A percentile compares a stretch with the other conserved stretches of the same genome.
Evolutionary conservation across 2,797 vertebrate genomes (phyloP).

Genomic region (Allochrocebus solatus): DNA sequence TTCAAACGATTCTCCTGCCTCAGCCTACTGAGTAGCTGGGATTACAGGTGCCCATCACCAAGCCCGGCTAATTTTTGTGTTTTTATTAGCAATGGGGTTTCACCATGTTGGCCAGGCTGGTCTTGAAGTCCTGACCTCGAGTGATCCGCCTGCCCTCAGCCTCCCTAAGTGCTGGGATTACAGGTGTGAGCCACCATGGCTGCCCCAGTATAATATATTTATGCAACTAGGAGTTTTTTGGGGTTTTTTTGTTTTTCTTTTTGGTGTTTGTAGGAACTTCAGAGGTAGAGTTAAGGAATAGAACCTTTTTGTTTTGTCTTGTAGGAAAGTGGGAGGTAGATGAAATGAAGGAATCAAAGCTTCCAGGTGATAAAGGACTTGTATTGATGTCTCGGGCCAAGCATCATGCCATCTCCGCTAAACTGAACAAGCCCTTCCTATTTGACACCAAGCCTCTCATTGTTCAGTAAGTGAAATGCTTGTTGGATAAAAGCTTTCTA

Average conservation of each 20-base stretch:
- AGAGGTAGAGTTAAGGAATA: not conserved
- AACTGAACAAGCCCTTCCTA: slow-evolving; percentile 92
- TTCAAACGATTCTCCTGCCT: too few species aligned
- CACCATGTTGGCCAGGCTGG: too few species aligned
- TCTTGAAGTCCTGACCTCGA: not conserved
- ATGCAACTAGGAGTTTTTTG: not conserved
- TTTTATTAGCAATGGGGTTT: too few species aligned
- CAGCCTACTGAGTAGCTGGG: too few species aligned
- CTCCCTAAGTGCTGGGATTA: not conserved
- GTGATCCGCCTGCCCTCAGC: not conserved
- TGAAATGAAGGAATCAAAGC: slow-evolving; percentile 95
- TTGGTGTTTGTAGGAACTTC: not conserved
- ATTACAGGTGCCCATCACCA: too few species aligned
- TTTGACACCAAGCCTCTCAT: slow-evolving; percentile 95
- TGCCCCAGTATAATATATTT: not conserved
- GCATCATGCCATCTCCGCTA: slow-evolving; percentile 95
- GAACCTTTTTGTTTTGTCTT: slow-evolving; percentile 33
- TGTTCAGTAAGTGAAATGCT: slow-evolving; percentile 91
- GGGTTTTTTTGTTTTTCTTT: accelerated
- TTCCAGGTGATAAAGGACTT: slow-evolving; percentile 96
- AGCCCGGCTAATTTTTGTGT: too few species aligned
- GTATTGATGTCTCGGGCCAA: slow-evolving; percentile 95
- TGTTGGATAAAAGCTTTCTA: slow-evolving; percentile 21
- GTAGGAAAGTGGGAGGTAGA: slow-evolving; percentile 96
- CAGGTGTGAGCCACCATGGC: not conserved